Conservation (phyloP, 2,888 invertebrate species). For the Pantelozetes paolii region DNA sequence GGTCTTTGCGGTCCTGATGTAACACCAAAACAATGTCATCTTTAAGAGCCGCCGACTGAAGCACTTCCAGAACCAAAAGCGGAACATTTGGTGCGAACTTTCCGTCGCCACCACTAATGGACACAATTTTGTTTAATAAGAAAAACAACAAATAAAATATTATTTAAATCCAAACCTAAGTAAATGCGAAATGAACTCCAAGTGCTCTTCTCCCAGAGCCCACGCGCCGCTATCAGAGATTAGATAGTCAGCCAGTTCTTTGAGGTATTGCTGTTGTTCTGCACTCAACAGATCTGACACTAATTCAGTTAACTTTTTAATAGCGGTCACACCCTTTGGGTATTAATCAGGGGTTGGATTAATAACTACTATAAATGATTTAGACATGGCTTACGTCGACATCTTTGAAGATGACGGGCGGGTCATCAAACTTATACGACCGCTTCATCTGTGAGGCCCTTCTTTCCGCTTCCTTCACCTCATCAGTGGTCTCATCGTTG, state of each 20-base stretch:
- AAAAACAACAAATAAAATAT: background rate
- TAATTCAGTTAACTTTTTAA: constrained; percentile 65
- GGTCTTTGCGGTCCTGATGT: constrained; percentile 83
- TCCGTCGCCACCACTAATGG: constrained; percentile 38
- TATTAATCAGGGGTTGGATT: constrained; percentile 51
- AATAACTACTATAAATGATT: background rate
- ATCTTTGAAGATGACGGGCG: constrained; percentile 48
- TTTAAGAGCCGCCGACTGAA: constrained; percentile 55
- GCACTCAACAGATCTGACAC: constrained; percentile 67
- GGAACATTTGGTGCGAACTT: constrained; percentile 45
- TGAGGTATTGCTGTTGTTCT: constrained; percentile 70
- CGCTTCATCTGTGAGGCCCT: constrained; percentile 60
- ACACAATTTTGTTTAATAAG: constrained; percentile 1
- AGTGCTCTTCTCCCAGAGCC: constrained; percentile 83
- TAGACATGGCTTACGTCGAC: constrained; percentile 48
- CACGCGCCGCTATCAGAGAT: constrained; percentile 84
- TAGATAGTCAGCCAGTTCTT: constrained; percentile 80
- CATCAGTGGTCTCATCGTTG: background rate
- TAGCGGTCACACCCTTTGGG: constrained; percentile 58
- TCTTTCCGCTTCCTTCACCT: background rate
- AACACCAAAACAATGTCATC: constrained; percentile 82
- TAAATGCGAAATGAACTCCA: constrained; percentile 68
- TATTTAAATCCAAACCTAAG: constrained; percentile 29
- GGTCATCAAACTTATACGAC: constrained; percentile 63
- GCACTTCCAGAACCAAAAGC: constrained; percentile 42